Evolutionary conservation across 2,113 vertebrate species (phyloP).

Genomic region (Nyctereutes procyonoides): DNA sequence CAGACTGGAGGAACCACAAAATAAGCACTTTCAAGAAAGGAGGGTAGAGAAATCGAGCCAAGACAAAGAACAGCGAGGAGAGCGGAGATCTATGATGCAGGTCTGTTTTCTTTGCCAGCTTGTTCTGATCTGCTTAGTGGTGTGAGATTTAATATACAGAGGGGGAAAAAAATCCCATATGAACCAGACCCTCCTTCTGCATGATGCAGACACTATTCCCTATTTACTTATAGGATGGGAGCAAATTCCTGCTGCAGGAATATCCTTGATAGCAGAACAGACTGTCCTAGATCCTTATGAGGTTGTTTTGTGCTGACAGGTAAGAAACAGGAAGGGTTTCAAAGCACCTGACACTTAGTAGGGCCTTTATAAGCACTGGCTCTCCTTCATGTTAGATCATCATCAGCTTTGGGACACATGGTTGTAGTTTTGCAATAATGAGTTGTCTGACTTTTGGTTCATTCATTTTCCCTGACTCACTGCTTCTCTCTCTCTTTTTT

Average conservation of each 20-base stretch:
- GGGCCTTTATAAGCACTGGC: fast-evolving
- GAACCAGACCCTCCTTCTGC: too few relatives aligned
- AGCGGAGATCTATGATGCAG: fast-evolving
- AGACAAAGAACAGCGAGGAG: background rate
- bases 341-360: too few relatives aligned
- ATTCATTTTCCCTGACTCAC: background rate
- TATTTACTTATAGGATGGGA: fast-evolving
- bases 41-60: background rate
- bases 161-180: background rate
- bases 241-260: background rate
- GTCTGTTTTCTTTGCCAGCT: background rate
- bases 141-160: background rate
- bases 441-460: background rate
- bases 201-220: fast-evolving
- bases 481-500: background rate
- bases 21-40: background rate
- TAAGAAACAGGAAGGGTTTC: background rate
- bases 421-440: too few relatives aligned
- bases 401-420: background rate
- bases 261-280: background rate
- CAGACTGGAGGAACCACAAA: background rate
- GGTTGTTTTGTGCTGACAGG: background rate
- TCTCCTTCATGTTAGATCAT: fast-evolving
- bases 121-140: background rate
- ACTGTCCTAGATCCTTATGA: fast-evolving